Evolutionary conservation across 2,113 vertebrate genomes (phyloP).

Genomic region (Pomatorhinus ruficollis): DNA sequence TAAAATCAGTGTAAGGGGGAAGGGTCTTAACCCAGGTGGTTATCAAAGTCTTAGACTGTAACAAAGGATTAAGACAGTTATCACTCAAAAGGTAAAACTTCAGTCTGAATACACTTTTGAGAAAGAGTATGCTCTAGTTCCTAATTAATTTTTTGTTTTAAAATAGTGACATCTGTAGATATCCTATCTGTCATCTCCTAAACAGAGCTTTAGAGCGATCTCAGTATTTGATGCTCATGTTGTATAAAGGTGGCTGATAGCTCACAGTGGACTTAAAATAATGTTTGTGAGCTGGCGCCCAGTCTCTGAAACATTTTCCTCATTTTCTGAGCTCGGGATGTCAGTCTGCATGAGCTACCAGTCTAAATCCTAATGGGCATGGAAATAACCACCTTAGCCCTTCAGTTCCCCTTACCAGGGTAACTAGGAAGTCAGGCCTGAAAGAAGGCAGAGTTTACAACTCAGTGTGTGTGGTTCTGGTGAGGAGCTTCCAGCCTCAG

Average conservation of each 20-base stretch:
- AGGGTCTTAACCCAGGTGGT: neutral
- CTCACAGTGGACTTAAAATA: neutral
- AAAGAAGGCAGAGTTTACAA: neutral
- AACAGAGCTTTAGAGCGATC: neutral
- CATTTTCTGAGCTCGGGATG: neutral
- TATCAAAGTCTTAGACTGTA: conserved; percentile 14
- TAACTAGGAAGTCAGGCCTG: neutral
- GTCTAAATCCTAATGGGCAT: neutral
- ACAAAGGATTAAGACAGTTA: conserved; percentile 28
- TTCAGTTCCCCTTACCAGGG: neutral
- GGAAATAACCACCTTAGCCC: neutral
- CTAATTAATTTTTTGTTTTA: neutral
- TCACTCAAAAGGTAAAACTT: conserved; percentile 11
- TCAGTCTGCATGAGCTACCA: neutral
- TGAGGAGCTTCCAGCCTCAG: neutral
- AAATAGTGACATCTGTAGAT: neutral
- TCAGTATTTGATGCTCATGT: neutral
- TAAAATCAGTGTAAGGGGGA: neutral
- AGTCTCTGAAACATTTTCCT: neutral
- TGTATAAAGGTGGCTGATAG: neutral
- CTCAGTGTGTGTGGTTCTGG: neutral
- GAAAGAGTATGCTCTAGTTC: neutral
- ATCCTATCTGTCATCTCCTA: neutral
- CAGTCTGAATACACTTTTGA: neutral
- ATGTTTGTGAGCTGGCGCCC: neutral